These are phyloP conservation scores for Polypterus bichir DNA, from an alignment of 2,113 vertebrate genomes.

Conservation along the genomic window DNA sequence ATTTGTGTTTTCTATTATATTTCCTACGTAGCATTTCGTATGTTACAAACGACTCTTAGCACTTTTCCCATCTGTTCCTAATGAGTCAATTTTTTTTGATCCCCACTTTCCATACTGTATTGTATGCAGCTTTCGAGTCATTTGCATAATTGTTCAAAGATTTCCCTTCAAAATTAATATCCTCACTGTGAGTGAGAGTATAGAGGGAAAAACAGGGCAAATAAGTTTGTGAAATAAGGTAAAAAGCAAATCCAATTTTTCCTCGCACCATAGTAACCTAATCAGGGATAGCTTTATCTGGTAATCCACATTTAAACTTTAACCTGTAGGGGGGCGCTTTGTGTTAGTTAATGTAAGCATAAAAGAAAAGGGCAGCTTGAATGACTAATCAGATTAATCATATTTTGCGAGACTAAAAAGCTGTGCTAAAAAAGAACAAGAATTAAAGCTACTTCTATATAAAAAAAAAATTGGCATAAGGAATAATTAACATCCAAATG, in stretches of 20 bases:
- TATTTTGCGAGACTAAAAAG: slow-evolving; percentile 81
- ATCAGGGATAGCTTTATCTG: slow-evolving; percentile 87
- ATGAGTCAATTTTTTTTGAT: slow-evolving; percentile 86
- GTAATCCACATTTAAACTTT: slow-evolving; percentile 99
- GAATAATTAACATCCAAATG: slow-evolving; percentile 30
- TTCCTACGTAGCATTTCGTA: slow-evolving; percentile 42
- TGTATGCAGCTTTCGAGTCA: slow-evolving; percentile 75
- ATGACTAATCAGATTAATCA: slow-evolving; percentile 97
- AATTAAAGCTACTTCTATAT: slow-evolving; percentile 66
- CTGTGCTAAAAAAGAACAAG: slow-evolving; percentile 69
- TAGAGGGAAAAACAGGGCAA: slow-evolving; percentile 53
- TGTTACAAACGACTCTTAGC: slow-evolving; percentile 64
- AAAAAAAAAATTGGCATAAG: slow-evolving; percentile 33
- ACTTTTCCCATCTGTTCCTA: slow-evolving; percentile 86
- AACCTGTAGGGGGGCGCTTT: slow-evolving; percentile 96
- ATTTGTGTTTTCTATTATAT: slow-evolving; percentile 44
- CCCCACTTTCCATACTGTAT: slow-evolving; percentile 80
- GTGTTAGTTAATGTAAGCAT: slow-evolving; percentile 92
- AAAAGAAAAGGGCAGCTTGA: slow-evolving; percentile 72
- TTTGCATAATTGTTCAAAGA: slow-evolving; percentile 98
- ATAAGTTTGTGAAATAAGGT: slow-evolving; percentile 75
- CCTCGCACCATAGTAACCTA: slow-evolving; percentile 76
- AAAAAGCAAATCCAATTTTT: slow-evolving; percentile 76
- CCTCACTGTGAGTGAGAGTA: slow-evolving; percentile 64
- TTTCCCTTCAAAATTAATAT: slow-evolving; percentile 89